Percentiles rank a stretch among this genome's conserved stretches.
These are phyloP conservation scores for Rhimphoctona megacephalus DNA, from an alignment of 2,888 invertebrate genomes.

Conservation along the genomic window DNA sequence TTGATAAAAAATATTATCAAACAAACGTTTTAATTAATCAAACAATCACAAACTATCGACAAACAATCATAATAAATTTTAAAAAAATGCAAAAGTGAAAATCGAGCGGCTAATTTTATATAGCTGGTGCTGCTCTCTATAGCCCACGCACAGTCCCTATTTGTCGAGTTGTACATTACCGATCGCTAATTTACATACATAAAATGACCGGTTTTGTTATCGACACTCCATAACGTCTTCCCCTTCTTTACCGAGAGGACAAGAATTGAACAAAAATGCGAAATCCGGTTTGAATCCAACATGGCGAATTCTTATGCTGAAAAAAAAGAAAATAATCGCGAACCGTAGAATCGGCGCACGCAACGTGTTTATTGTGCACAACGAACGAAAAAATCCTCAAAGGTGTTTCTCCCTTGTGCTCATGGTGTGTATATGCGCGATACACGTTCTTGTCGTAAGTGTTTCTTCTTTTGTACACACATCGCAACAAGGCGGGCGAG, in stretches of 20 bases:
- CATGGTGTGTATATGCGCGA: background rate
- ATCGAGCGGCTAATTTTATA: no score
- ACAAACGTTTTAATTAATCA: no score
- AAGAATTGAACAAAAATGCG: background rate
- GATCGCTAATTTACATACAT: background rate
- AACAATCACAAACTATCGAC: no score
- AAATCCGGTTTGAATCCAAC: background rate
- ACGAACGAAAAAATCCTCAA: background rate
- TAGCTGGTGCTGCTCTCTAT: no score
- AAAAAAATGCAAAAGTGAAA: no score
- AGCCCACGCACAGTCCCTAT: no score
- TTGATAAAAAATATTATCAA: no score
- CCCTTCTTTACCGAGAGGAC: background rate
- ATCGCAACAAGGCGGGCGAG: slow-evolving; percentile 15
- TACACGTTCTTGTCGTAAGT: background rate
- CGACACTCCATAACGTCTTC: background rate
- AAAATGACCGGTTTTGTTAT: background rate
- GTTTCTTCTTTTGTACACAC: background rate
- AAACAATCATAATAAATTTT: no score
- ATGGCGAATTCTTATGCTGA: background rate
- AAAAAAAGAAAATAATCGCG: slow-evolving; percentile 10
- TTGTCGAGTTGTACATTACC: background rate
- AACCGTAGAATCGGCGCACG: slow-evolving; percentile 35
- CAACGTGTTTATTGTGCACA: slow-evolving; percentile 35
- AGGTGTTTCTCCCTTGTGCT: background rate